Conservation (phyloP, 30 jellyfish, hydroid and myxozoan species). For the Aurelia coerulea region DNA sequence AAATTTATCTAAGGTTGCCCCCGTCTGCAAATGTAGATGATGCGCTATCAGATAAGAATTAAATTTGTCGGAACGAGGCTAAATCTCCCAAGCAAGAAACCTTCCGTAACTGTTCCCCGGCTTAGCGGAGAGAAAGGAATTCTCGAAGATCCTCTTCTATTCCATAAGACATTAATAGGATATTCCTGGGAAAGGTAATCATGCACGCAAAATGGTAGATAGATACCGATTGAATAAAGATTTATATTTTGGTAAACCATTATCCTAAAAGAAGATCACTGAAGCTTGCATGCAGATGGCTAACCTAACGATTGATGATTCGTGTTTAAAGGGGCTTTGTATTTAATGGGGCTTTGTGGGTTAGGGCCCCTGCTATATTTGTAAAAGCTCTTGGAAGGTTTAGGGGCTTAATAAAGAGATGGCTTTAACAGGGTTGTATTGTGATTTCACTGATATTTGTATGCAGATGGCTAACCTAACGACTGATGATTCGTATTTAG, state of each 20-base stretch:
- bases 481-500: too few relatives aligned
- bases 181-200: not conserved
- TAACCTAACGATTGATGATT: too few relatives aligned
- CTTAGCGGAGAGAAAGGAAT: not conserved
- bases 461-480: too few relatives aligned
- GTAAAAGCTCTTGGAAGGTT: too few relatives aligned
- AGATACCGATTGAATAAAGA: not conserved
- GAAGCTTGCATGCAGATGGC: too few relatives aligned
- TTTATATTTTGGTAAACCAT: conserved; percentile 1
- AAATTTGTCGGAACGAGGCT: conserved; percentile 27
- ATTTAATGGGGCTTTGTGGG: too few relatives aligned
- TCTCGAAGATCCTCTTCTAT: not conserved
- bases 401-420: too few relatives aligned
- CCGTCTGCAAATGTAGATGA: too few relatives aligned
- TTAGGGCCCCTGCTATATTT: too few relatives aligned
- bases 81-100: not conserved
- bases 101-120: conserved; percentile 21
- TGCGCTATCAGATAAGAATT: not conserved
- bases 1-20: too few relatives aligned
- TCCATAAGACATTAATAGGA: not conserved
- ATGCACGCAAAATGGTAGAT: not conserved
- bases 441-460: not conserved
- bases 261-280: not conserved
- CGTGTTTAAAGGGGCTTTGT: too few relatives aligned
- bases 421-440: too few relatives aligned